Evolutionary conservation across 2,797 vertebrate genomes (phyloP), one percentile per base, ranked within the genome.

Genomic region (Triplophysa yarkandensis): DNA sequence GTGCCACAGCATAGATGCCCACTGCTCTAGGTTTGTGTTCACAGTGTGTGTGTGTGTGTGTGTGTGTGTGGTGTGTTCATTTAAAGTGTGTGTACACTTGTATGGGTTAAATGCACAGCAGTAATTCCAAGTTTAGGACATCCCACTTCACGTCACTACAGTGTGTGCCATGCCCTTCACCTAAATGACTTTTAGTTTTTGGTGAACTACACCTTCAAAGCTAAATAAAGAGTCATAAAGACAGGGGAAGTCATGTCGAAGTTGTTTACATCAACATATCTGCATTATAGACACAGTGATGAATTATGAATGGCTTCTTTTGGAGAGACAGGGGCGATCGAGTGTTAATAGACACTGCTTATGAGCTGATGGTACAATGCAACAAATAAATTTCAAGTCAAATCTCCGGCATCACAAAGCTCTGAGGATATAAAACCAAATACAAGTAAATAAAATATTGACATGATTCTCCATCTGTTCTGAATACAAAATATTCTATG

Each of bases 261-360:
- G 52, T 41, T 54, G 76, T 50, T 75, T 68, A 39, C 48, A 63
- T 61, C 16, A 28, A 71, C 60, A 41, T 66, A 71, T 71, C 63
- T 77, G 63, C 74, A 82, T 76, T 77, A 75, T 79, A 57, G 43
- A 80, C 75, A 50, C 25, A 55, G 23, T 66, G 14, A 57, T 76
- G 66, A 81, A 80, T 75, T 77, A 78, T 71, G 54, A 27, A 81
- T 68, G 27, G 39, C 28, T 71, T 67, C 21, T 71, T 72, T 72
- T 66, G 52, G 68, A 77, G 54, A 67, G 43, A n/a, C 28, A 52
- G 62, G 13, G 61, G 48, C 36, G 30, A 61, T 44, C 63, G 54
- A 62, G 23, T 76, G 62, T 78, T 78, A 83, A 72, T 79, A 57
- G 70, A 81, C 74, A 64, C 57, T 55, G 48, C 52, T 64, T 36